These are phyloP conservation scores for mouse (Mus musculus) DNA, from an alignment of 2,113 vertebrate species.

Conservation along the genomic window GRCm39 chr6:53058501-53059000, in stretches of 20 bases:
- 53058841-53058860: constrained; percentile 50
- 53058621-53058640: neutral
- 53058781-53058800: neutral
- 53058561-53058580: neutral
- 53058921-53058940: constrained; percentile 47
- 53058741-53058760: neutral
- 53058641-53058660: constrained; percentile 30
- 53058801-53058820: constrained; percentile 31
- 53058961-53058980: constrained; percentile 1
- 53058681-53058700: neutral
- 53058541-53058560: neutral
- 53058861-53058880: constrained; percentile 50
- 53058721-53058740: neutral
- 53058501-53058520: constrained; percentile 32
- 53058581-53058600: constrained; percentile 9
- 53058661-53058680: neutral
- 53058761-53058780: neutral
- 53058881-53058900: constrained; percentile 47
- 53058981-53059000: neutral
- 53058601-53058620: neutral
- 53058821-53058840: constrained; percentile 38
- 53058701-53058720: constrained; percentile 1
- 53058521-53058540: neutral
- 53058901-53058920: constrained; percentile 39
- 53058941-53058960: constrained; percentile 30